These are phyloP conservation scores for Diabrotica undecimpunctata DNA, from an alignment of 1,140 invertebrate species.

Conservation along the genomic window DNA sequence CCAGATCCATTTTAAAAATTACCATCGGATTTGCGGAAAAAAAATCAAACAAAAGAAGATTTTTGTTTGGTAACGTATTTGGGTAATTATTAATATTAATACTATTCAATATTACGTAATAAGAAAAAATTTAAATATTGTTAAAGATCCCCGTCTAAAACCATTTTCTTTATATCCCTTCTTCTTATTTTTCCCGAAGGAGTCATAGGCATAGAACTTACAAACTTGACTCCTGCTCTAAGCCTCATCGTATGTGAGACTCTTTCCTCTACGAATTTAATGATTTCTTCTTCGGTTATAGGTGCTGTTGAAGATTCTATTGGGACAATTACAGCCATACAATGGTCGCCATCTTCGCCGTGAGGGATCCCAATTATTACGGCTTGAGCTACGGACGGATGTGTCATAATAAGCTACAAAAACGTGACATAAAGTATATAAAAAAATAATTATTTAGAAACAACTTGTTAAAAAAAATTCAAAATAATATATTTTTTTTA, in stretches of 20 bases:
- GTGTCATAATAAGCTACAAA: not conserved
- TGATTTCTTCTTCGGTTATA: slow-evolving; percentile 49
- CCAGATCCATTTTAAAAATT: no score
- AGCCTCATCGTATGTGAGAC: slow-evolving; percentile 48
- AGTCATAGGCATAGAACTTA: slow-evolving; percentile 59
- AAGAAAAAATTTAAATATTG: no score
- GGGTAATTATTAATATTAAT: no score
- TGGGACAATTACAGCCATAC: slow-evolving; percentile 61
- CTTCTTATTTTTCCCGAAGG: slow-evolving; percentile 62
- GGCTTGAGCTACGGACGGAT: not conserved
- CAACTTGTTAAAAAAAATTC: no score
- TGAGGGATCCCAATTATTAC: not conserved
- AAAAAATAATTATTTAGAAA: not conserved
- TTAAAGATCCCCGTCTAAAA: no score
- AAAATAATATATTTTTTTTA: no score
- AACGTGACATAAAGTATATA: not conserved
- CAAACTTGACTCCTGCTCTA: slow-evolving; percentile 56
- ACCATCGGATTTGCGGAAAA: no score
- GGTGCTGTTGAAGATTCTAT: slow-evolving; percentile 35
- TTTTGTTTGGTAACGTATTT: no score
- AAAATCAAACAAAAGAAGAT: no score
- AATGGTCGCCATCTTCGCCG: slow-evolving; percentile 57
- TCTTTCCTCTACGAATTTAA: slow-evolving; percentile 48
- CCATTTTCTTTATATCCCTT: slow-evolving; percentile 16
- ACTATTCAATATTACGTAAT: no score